phyloP scores from a whole-genome alignment of 2,113 vertebrate genomes.

The Poecile atricapillus region DNA sequence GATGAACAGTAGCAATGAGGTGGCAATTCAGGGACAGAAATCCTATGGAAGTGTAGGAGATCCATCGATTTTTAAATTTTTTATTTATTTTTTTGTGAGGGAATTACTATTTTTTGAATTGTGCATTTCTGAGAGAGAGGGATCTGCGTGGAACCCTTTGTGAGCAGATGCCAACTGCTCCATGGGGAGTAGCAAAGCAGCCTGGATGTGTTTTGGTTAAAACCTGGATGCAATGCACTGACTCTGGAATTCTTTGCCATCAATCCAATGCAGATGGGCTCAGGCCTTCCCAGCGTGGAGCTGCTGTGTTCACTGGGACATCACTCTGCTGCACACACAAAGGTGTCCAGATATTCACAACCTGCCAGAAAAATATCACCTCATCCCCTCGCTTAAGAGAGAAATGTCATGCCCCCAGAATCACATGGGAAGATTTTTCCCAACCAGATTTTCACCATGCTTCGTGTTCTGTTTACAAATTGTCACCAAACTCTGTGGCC shows the following conservation, averaged over 20 bases:
- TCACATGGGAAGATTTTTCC: not conserved
- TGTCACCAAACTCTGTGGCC: not conserved
- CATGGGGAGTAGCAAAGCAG: not conserved
- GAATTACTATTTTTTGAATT: not conserved
- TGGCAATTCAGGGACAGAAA: not conserved
- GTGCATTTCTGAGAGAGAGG: not conserved
- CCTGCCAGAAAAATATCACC: not conserved
- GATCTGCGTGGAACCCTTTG: not conserved
- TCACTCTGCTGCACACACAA: not conserved
- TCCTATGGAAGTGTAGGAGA: not conserved
- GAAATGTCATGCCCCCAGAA: not conserved
- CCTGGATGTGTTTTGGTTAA: not conserved
- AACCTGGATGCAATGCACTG: not conserved
- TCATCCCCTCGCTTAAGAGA: not conserved
- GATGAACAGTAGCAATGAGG: not conserved
- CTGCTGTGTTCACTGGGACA: not conserved
- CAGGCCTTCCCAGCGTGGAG: fast-evolving
- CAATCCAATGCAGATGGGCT: not conserved
- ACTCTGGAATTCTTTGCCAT: not conserved
- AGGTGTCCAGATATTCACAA: not conserved
- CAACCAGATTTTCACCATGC: not conserved
- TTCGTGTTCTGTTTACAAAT: not conserved
- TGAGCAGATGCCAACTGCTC: not conserved
- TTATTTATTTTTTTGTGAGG: not conserved
- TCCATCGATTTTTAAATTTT: no score